Percentiles rank a stretch among this genome's conserved stretches.
These are phyloP conservation scores for Eremophila alpestris DNA, from an alignment of 2,797 vertebrate genomes.

Conservation along the genomic window DNA sequence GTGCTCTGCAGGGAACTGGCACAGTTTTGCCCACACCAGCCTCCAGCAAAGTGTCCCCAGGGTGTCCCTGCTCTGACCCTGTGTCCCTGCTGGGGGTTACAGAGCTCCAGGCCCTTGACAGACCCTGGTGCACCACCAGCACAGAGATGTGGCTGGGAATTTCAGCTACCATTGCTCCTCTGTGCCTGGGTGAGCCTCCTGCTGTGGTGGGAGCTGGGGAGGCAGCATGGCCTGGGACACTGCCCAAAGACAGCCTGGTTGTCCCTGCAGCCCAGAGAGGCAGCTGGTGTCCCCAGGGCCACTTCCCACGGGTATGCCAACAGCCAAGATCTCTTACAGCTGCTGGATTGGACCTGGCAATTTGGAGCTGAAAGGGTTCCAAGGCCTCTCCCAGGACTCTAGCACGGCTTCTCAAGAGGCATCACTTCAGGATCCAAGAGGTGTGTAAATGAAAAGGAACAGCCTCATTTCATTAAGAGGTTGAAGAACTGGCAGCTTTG, in stretches of 20 bases:
- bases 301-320: fast-evolving
- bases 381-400: not conserved
- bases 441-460: not conserved
- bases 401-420: not conserved
- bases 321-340: not conserved
- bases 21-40: not conserved
- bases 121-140: not conserved
- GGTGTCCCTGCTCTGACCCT: not conserved
- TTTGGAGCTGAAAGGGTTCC: not conserved
- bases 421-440: not conserved
- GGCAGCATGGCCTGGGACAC: not conserved
- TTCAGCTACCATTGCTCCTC: not conserved
- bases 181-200: not conserved
- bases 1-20: not conserved
- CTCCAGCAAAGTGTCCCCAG: not conserved
- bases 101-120: not conserved
- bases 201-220: not conserved
- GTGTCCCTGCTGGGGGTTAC: not conserved
- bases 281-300: not conserved
- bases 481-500: not conserved
- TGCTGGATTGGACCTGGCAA: not conserved
- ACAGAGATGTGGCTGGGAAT: fast-evolving
- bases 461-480: not conserved
- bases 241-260: not conserved
- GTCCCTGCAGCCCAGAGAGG: not conserved